Conservation (phyloP, 2,888 invertebrate species). For the Chrysotoxum bicinctum region DNA sequence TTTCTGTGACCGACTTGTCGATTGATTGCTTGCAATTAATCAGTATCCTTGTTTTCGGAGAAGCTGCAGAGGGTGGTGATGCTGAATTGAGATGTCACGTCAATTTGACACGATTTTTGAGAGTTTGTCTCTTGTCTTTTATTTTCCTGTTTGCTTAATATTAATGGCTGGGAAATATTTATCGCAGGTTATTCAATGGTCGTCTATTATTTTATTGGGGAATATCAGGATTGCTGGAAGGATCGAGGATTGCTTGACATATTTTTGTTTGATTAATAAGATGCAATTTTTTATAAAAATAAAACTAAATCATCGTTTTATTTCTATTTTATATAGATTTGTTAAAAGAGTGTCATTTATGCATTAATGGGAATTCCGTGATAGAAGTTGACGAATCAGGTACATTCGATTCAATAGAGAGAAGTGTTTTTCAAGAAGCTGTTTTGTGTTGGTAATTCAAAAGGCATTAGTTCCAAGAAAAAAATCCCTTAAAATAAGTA, state of each 20-base stretch:
- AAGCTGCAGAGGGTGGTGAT: slow-evolving; percentile 14
- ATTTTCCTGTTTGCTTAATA: slow-evolving; percentile 6
- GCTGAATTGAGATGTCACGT: slow-evolving; percentile 47
- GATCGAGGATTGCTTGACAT: slow-evolving; percentile 21
- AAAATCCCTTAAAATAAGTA: too few species aligned
- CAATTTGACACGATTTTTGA: slow-evolving; percentile 50
- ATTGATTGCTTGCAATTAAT: slow-evolving; percentile 43
- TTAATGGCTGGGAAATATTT: slow-evolving; percentile 43
- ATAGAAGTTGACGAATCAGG: neutral
- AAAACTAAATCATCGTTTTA: too few species aligned
- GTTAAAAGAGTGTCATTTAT: neutral
- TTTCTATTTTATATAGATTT: neutral
- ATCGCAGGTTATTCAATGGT: slow-evolving; percentile 20
- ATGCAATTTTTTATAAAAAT: slow-evolving; percentile 24
- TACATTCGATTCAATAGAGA: neutral
- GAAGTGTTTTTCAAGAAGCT: neutral
- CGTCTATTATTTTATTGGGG: slow-evolving; percentile 39
- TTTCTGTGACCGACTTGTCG: slow-evolving; percentile 16
- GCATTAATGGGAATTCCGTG: slow-evolving; percentile 18
- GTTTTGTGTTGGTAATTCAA: neutral
- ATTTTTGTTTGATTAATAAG: slow-evolving; percentile 24
- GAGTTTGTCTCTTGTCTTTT: slow-evolving; percentile 22
- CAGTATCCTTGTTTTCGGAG: slow-evolving; percentile 27
- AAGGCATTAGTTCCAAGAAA: neutral
- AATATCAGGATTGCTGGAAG: slow-evolving; percentile 21